Base-by-base conservation (phyloP, 2,113 vertebrate species). In the Myrmophylax atrothorax region DNA sequence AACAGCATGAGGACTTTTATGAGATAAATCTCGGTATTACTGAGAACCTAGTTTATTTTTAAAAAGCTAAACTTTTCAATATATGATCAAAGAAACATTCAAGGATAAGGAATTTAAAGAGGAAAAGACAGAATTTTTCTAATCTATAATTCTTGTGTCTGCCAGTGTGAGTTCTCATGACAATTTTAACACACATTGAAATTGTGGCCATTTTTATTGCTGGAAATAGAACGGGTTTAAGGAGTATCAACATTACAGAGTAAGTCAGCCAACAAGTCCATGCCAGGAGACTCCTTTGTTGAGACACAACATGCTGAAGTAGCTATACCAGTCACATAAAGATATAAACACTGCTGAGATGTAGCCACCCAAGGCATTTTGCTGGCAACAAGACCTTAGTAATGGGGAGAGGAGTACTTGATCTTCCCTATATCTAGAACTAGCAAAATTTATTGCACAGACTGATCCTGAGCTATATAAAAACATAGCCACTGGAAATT, bases 61-160 rank as follows among this genome's bases (percentile, higher is more conserved):
- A 3, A 60, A 35, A 85, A 79, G 19, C 8, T 37, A 81, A 70
- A 25, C 33, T 69, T 90, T 90, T 44, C 73, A 59, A 44, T 81
- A 38, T 14, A 26, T 4, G n/a, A 70, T 44, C 80, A 96, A 96
- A 89, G 44, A 72, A 70, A 40, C 33, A 66, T 29, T 15, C 42
- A 40, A 49, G 75, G 73, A 78, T 7, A 18, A 84, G 31, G 49
- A 94, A 82, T 79, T 91, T 33, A 59, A 31, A 87, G 18, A 88
- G 72, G 66, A 84, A 87, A 77, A 91, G 78, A 53, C 50, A 77
- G 83, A 84, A 81, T 63, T 63, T 86, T 76, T 80, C 55, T 73
- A 18, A 67, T 56, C 75, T 55, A 10, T 38, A 56, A 33, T 40
- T 75, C 80, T 38, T 28, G 8, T 6, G 7, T 28, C 86, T 91